These are phyloP conservation scores for Brachyhypopomus occidentalis DNA, from an alignment of 2,113 vertebrate species.

Conservation along the genomic window DNA sequence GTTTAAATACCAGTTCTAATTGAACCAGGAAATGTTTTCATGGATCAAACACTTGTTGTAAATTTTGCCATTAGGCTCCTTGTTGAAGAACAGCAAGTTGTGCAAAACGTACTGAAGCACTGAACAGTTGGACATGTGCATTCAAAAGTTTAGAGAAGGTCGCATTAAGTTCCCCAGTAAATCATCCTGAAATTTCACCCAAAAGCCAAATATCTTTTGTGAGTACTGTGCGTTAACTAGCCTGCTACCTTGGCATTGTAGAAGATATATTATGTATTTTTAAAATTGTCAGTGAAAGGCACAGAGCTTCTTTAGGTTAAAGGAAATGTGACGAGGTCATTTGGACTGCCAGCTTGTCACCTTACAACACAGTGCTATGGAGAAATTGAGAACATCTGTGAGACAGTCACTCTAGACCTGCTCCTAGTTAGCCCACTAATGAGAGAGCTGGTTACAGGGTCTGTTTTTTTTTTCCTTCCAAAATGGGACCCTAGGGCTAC, in stretches of 20 bases:
- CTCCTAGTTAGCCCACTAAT: conserved; percentile 62
- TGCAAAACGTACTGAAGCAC: too few species aligned
- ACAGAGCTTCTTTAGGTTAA: neutral
- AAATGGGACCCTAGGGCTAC: neutral
- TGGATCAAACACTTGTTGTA: too few species aligned
- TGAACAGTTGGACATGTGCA: too few species aligned
- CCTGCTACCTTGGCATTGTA: neutral
- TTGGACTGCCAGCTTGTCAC: neutral
- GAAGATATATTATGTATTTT: neutral
- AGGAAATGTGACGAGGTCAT: neutral
- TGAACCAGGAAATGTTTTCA: too few species aligned
- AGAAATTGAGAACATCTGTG: conserved; percentile 25
- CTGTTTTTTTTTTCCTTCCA: conserved; percentile 33
- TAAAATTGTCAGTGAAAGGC: too few species aligned
- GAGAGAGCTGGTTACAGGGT: conserved; percentile 62
- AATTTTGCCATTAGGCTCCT: too few species aligned
- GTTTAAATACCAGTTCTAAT: too few species aligned
- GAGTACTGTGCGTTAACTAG: neutral
- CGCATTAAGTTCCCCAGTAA: too few species aligned
- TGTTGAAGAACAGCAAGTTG: too few species aligned
- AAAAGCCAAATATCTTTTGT: neutral
- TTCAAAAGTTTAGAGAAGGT: too few species aligned
- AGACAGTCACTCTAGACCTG: neutral
- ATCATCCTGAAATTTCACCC: too few species aligned
- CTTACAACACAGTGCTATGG: neutral